Percentiles rank a stretch among this genome's conserved stretches.
Conservation (phyloP, 1,140 invertebrate species). For the Heliothis virescens region DNA sequence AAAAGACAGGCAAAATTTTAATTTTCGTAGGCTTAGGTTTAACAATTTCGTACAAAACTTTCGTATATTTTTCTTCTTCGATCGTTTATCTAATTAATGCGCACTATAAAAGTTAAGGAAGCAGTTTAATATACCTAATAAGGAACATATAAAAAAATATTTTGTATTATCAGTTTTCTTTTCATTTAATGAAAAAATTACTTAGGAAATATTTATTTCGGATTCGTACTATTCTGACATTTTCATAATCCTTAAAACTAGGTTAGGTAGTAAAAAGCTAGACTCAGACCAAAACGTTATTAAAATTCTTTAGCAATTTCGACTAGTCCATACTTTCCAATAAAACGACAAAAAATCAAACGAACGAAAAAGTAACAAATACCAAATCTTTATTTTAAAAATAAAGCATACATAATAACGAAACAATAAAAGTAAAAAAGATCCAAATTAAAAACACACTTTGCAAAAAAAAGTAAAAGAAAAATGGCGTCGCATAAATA, state of each 20-base stretch:
- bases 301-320: not conserved
- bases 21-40: too few relatives aligned
- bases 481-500: not conserved
- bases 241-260: constrained; percentile 18
- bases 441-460: not conserved
- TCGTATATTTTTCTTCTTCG: too few relatives aligned
- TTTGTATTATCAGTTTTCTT: too few relatives aligned
- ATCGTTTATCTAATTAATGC: too few relatives aligned
- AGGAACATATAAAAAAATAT: too few relatives aligned
- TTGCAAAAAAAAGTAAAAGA: not conserved
- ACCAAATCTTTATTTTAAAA: not conserved
- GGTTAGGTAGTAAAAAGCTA: constrained; percentile 6
- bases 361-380: not conserved
- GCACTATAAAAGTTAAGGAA: too few relatives aligned
- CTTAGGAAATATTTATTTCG: too few relatives aligned
- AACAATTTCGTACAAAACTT: too few relatives aligned
- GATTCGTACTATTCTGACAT: not conserved
- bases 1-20: too few relatives aligned
- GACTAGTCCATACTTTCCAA: not conserved
- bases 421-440: not conserved
- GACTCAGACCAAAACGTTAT: not conserved
- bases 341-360: not conserved
- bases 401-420: not conserved
- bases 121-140: too few relatives aligned
- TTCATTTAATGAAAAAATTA: too few relatives aligned